phyloP scores from a whole-genome alignment of 2,797 vertebrate species.

The Argentina silus region DNA sequence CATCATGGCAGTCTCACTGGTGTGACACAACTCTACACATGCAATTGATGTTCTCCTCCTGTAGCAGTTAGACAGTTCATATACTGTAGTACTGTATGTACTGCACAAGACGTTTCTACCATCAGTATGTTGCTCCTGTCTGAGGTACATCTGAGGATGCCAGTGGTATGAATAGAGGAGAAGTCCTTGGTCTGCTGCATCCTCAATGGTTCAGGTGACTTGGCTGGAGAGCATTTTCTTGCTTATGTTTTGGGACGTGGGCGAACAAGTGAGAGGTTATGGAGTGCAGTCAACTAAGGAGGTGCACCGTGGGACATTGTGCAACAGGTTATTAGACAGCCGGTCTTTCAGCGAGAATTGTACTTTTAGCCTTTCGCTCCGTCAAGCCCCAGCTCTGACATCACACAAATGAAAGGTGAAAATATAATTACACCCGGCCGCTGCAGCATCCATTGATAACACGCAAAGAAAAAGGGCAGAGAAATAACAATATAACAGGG shows the following conservation, averaged over 20 bases:
- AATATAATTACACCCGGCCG: conserved; percentile 36
- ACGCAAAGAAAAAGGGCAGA: not conserved
- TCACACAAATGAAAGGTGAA: conserved; percentile 38
- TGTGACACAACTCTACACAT: not conserved
- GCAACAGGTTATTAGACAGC: conserved; percentile 27
- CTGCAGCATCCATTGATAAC: conserved; percentile 18
- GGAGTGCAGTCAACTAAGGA: not conserved
- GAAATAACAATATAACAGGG: not conserved
- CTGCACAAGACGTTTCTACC: too few relatives aligned
- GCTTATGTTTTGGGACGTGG: too few relatives aligned
- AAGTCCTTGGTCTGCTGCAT: not conserved
- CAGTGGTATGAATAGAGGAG: not conserved
- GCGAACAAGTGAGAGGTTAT: too few relatives aligned
- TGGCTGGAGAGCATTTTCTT: too few relatives aligned
- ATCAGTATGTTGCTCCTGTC: too few relatives aligned
- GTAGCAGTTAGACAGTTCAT: too few relatives aligned
- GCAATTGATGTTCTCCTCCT: too few relatives aligned
- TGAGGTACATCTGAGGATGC: too few relatives aligned
- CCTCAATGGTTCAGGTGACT: not conserved
- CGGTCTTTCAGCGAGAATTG: conserved; percentile 14
- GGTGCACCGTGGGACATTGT: conserved; percentile 11
- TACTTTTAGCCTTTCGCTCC: conserved; percentile 32
- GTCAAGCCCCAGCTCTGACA: conserved; percentile 24
- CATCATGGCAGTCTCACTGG: conserved; percentile 16
- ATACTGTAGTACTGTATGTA: too few relatives aligned